These are phyloP conservation scores for Origma solitaria DNA, from an alignment of 2,113 vertebrate species.

Conservation along the genomic window DNA sequence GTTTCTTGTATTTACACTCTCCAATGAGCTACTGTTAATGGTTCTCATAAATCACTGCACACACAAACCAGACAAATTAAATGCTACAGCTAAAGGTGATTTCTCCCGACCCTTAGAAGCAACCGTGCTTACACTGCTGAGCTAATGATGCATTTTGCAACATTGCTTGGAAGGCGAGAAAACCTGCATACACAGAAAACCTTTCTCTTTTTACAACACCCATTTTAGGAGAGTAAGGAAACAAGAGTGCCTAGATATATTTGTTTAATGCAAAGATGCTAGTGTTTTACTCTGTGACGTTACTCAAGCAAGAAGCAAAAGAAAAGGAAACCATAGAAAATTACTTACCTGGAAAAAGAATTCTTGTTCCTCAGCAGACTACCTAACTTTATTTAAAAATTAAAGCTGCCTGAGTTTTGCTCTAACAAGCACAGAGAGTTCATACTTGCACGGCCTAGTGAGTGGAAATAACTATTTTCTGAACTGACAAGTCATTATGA, in stretches of 20 bases:
- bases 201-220: background rate
- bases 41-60: background rate
- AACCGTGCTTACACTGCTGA: background rate
- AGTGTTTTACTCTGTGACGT: background rate
- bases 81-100: background rate
- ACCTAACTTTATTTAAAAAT: background rate
- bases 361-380: background rate
- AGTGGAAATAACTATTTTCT: background rate
- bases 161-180: background rate
- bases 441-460: background rate
- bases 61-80: background rate
- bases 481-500: background rate
- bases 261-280: background rate
- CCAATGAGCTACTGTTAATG: background rate
- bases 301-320: background rate
- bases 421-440: background rate
- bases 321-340: background rate
- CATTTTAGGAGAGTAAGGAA: background rate
- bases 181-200: background rate
- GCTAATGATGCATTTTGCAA: background rate
- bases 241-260: background rate
- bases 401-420: background rate
- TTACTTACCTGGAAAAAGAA: background rate
- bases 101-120: rapidly evolving
- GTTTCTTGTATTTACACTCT: background rate